These are phyloP conservation scores for Neosalanx taihuensis DNA, from an alignment of 2,797 vertebrate species.

Conservation along the genomic window DNA sequence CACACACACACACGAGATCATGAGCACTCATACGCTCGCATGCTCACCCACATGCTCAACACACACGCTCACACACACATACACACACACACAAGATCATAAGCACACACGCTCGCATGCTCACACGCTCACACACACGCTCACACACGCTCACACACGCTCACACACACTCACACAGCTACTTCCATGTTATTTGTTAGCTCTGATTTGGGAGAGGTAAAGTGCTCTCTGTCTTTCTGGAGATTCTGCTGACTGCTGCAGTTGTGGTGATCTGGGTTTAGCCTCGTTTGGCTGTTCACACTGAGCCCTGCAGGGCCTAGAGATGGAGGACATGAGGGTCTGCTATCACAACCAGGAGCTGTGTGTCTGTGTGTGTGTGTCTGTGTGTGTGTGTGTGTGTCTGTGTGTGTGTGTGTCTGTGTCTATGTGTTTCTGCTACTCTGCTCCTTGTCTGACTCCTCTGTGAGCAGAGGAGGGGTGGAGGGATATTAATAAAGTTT, in stretches of 20 bases:
- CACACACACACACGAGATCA: too few species aligned
- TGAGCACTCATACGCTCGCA: too few species aligned
- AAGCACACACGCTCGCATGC: too few species aligned
- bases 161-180: not conserved
- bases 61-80: too few species aligned
- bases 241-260: slow-evolving; percentile 66
- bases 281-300: slow-evolving; percentile 66
- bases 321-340: slow-evolving; percentile 41
- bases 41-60: too few species aligned
- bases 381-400: too few species aligned
- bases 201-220: slow-evolving; percentile 58
- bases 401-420: too few species aligned
- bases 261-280: slow-evolving; percentile 70
- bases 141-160: not conserved
- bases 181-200: not conserved
- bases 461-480: not conserved
- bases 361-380: not conserved
- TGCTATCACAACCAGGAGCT: slow-evolving; percentile 32
- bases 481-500: not conserved
- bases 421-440: slow-evolving; percentile 2
- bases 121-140: too few species aligned
- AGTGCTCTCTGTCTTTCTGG: slow-evolving; percentile 37
- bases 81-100: too few species aligned
- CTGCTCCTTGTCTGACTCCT: slow-evolving; percentile 11
- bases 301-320: slow-evolving; percentile 39